Base-by-base conservation (phyloP, 2,888 invertebrate species). In the Spodoptera picta region DNA sequence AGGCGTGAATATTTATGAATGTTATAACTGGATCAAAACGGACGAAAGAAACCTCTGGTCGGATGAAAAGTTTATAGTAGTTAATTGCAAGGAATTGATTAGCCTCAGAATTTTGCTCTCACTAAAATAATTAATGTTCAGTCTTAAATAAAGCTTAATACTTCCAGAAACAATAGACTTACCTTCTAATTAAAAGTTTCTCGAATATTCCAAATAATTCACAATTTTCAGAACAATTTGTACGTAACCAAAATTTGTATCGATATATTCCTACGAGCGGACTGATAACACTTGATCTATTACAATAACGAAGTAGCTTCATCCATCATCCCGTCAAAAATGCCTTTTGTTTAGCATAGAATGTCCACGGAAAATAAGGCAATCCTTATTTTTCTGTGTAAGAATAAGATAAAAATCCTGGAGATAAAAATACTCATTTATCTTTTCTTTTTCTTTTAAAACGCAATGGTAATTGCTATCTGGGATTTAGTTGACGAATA, bases 281-380 rank as follows among this genome's bases (percentile, higher is more conserved):
- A 73, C 68, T 60, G 68, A 73, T 74, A 77, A 67, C 75, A 60
- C 75, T 82, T 82, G 81, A 83, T 83, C 75, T 78, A 80, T 80
- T 79, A 83, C 80, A 81, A 79, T 74, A 72, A 76, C 67, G 60
- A 60, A 70, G 75, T 69, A 59, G 71, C 71, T 79, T 74, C 83
- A 88, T 88, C 84, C 79, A 86, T 88, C 88, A 88, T 84, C 64
- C 65, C 75, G 79, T 83, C 79, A 70, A 80, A 83, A 85, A 83
- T 82, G 72, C 75, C 83, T 84, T 72, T 86, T 89, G 84, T 86
- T 89, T 88, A 80, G 82, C 82, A 81, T 83, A 82, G 65, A 82
- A 84, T 80, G 84, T 84, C 85, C 83, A 54, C 24, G 49, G 67
- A 58, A 52, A 67, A 65, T 60, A 65, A 19, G 51, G 52, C 19